Base-by-base conservation (phyloP, 2,113 vertebrate genomes). In the Scartelaos histophorus region DNA sequence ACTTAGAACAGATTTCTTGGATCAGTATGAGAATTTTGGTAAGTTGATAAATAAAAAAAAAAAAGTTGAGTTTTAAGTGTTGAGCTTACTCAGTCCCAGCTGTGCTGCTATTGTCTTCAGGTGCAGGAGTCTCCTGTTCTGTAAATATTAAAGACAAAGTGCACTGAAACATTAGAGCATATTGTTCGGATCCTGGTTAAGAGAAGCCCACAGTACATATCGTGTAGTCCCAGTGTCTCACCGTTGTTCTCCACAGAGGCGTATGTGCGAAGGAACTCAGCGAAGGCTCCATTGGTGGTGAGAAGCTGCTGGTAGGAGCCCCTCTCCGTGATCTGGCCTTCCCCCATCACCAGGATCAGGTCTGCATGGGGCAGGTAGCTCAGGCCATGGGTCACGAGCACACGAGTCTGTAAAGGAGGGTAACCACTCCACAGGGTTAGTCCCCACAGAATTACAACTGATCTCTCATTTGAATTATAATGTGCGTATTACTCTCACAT, bases 261-360 rank as follows among this genome's bases (percentile, higher is more conserved):
- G 1, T 98, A 98, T 0, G 94, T 95, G 24, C 88, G 94, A 76
- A 95, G 92, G 75, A 98, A 98, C 79, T 98, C 98, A 0, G 98
- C 94, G 21, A 99, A 99, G 70, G 97, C 95, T 5, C 96, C 94
- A 0, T 97, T 93, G 6, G 91, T 94, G 80, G 85, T 86, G 85
- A 97, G 91, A 75, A 99, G 93, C 79, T 98, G 94, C 74, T 95
- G 92, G 86, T 99, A 97, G 17, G 97, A 97, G 13, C 98, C 98
- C 83, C 94, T 93, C 92, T 99, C 97, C 0, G 96, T 97, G 74
- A 99, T 95, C 86, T 97, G 91, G 13, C 98, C 97, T 0, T 96
- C 93, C n/a, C 93, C 92, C 96, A 99, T 94, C 11, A 99, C 97
- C 45, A 99, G 78, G 81, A 99, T 96, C 25, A 94, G 82, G 60